Evolutionary conservation across 2,113 vertebrate species (phyloP).

Genomic region (Antechinus flavipes): DNA sequence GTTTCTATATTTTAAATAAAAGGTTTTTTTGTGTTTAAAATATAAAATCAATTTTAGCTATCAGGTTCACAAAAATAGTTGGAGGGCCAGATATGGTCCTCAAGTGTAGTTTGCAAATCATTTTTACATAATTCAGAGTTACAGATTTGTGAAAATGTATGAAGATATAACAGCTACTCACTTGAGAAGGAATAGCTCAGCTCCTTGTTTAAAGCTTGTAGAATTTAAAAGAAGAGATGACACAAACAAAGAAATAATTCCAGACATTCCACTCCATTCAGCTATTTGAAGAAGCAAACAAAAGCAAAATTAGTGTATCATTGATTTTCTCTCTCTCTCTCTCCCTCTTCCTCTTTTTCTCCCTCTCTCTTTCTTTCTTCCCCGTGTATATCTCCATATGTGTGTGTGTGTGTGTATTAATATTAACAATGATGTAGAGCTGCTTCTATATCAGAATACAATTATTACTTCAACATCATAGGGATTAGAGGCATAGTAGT

Average conservation of each 20-base stretch:
- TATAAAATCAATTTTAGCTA: neutral
- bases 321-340: neutral
- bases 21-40: neutral
- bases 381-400: too few relatives aligned
- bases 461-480: neutral
- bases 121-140: neutral
- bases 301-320: constrained; percentile 27
- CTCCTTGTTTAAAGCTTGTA: constrained; percentile 70
- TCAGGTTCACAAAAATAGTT: neutral
- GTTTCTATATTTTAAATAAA: neutral
- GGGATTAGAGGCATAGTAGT: neutral
- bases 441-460: neutral
- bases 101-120: neutral
- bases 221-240: constrained; percentile 75
- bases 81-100: neutral
- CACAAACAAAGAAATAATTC: constrained; percentile 62
- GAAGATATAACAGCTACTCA: constrained; percentile 61
- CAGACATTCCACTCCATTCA: constrained; percentile 64
- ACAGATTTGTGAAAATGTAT: constrained; percentile 3
- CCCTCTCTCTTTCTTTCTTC: too few relatives aligned
- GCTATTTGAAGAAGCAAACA: constrained; percentile 63
- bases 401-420: too few relatives aligned
- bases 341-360: too few relatives aligned
- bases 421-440: neutral
- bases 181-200: constrained; percentile 64